Evolutionary conservation across 2,113 vertebrate genomes (phyloP).

Genomic region (Saccopteryx bilineata): DNA sequence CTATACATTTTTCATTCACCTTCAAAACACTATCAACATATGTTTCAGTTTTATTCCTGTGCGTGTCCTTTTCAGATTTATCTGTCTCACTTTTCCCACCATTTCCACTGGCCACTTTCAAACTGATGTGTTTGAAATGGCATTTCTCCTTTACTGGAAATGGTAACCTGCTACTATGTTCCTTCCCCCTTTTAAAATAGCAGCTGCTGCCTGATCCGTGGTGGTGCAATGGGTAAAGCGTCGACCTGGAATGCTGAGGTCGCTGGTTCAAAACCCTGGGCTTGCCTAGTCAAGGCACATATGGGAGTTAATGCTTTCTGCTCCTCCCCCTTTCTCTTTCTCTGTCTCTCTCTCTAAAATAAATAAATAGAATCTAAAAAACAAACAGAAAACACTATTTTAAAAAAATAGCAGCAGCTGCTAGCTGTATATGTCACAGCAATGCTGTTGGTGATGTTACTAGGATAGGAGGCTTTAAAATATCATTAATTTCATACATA

Average conservation of each 20-base stretch:
- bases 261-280: too few species aligned
- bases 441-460: neutral
- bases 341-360: too few species aligned
- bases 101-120: slow-evolving; percentile 24
- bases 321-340: too few species aligned
- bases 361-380: too few species aligned
- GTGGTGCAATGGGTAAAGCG: too few species aligned
- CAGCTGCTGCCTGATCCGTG: neutral
- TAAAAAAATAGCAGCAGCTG: neutral
- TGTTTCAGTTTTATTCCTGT: slow-evolving; percentile 4
- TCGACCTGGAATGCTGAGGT: too few species aligned
- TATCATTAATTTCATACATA: slow-evolving; percentile 4
- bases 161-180: neutral
- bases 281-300: too few species aligned
- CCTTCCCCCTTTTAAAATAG: neutral
- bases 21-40: neutral
- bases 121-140: neutral
- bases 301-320: too few species aligned
- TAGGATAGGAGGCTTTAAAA: slow-evolving; percentile 13
- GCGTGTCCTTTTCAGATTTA: neutral
- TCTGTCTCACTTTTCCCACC: neutral
- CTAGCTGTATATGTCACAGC: neutral
- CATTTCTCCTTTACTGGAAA: neutral
- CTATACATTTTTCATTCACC: neutral
- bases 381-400: too few species aligned